These are phyloP conservation scores for Dolomedes plantarius DNA, from an alignment of 2,888 invertebrate genomes.

Conservation along the genomic window DNA sequence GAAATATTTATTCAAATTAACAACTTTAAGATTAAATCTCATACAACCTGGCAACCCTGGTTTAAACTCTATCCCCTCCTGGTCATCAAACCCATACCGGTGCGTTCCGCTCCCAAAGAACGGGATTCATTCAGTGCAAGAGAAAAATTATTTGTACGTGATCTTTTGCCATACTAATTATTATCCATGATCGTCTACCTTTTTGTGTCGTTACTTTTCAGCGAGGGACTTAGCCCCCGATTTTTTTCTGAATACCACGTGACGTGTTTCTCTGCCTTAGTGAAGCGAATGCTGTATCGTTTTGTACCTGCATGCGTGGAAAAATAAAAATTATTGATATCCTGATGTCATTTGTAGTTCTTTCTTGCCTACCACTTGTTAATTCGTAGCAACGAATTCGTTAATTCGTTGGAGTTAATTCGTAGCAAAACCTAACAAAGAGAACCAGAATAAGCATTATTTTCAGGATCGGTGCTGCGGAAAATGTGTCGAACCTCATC, in stretches of 20 bases:
- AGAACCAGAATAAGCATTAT: too few species aligned
- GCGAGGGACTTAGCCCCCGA: not conserved
- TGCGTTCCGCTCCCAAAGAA: not conserved
- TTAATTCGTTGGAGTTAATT: too few species aligned
- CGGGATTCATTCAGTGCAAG: not conserved
- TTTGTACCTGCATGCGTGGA: slow-evolving; percentile 70
- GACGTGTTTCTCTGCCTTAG: slow-evolving; percentile 63
- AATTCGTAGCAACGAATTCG: too few species aligned
- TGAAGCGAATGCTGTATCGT: slow-evolving; percentile 63
- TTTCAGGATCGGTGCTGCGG: too few species aligned
- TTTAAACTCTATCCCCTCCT: not conserved
- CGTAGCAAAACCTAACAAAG: too few species aligned
- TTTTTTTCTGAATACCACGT: not conserved
- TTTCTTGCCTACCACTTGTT: too few species aligned
- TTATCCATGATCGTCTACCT: not conserved
- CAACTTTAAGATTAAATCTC: too few species aligned
- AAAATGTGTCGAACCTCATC: too few species aligned
- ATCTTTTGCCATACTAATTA: not conserved
- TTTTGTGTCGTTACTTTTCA: not conserved
- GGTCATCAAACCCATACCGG: not conserved
- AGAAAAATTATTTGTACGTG: slow-evolving; percentile 5
- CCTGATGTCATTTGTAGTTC: slow-evolving; percentile 14
- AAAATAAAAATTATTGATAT: slow-evolving; percentile 65
- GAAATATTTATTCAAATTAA: too few species aligned
- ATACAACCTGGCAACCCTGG: not conserved